Evolutionary conservation across 2,888 invertebrate genomes (phyloP).

Genomic region (Tridacna crocea): DNA sequence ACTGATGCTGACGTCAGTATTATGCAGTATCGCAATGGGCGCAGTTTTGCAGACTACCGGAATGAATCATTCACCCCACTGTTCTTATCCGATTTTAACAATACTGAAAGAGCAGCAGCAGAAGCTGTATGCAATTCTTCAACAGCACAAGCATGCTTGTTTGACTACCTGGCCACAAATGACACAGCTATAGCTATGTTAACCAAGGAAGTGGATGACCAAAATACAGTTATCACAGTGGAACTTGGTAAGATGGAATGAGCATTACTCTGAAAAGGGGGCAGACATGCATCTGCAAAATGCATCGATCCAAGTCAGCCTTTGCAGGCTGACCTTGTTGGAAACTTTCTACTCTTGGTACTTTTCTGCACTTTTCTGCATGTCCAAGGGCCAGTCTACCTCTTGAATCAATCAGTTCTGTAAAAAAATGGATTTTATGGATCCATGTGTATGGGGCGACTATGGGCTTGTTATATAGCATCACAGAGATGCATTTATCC

Average conservation of each 20-base stretch:
- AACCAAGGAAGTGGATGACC: constrained; percentile 19
- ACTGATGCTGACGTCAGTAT: constrained; percentile 8
- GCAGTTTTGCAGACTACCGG: constrained; percentile 28
- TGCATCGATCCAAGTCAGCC: too few species aligned
- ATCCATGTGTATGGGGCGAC: too few species aligned
- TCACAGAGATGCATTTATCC: too few species aligned
- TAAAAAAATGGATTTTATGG: too few species aligned
- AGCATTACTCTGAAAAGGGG: too few species aligned
- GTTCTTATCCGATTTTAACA: constrained; percentile 36
- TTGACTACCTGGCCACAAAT: constrained; percentile 44
- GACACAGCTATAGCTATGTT: constrained; percentile 26
- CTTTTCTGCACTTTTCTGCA: too few species aligned
- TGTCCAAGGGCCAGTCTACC: too few species aligned
- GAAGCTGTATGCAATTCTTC: constrained; percentile 11
- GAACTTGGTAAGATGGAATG: constrained; percentile 29
- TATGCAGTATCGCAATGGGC: constrained; percentile 38
- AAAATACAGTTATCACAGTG: constrained; percentile 2
- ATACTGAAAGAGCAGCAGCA: constrained; percentile 19
- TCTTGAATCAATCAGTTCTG: too few species aligned
- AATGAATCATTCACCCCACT: constrained; percentile 24
- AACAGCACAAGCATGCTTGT: constrained; percentile 29
- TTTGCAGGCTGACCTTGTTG: too few species aligned
- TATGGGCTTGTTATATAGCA: too few species aligned
- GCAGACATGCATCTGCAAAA: too few species aligned
- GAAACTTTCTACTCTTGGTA: too few species aligned